These are phyloP conservation scores for Trachurus trachurus DNA, from an alignment of 2,797 vertebrate species.

Conservation along the genomic window DNA sequence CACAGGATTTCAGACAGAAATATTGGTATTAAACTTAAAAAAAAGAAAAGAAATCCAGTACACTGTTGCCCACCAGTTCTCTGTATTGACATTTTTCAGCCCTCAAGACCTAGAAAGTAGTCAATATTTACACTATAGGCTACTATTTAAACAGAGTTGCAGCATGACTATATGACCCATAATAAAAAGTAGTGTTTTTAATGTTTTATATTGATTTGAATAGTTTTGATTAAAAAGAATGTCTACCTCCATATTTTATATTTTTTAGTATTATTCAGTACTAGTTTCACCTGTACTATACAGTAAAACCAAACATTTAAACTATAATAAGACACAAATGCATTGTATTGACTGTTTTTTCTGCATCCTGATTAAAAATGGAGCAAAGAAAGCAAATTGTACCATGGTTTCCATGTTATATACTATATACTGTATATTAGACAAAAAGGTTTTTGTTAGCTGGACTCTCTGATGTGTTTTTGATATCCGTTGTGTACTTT, in stretches of 20 bases:
- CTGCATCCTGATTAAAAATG: slow-evolving; percentile 5
- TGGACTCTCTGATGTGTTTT: not conserved
- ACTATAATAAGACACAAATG: not conserved
- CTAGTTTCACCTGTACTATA: not conserved
- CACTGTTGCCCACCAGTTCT: not conserved
- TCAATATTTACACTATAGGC: too few relatives aligned
- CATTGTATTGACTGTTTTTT: not conserved
- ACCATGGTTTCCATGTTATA: not conserved
- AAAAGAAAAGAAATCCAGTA: not conserved
- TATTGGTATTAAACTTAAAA: not conserved
- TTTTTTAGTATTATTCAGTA: not conserved
- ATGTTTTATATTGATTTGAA: not conserved
- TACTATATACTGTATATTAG: not conserved
- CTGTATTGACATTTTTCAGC: not conserved
- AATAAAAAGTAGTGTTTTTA: not conserved
- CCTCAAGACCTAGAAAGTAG: not conserved
- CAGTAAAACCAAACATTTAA: not conserved
- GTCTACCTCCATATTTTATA: not conserved
- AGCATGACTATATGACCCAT: not conserved
- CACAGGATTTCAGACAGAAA: not conserved
- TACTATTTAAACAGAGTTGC: not conserved
- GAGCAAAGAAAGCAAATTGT: not conserved
- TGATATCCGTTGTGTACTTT: not conserved
- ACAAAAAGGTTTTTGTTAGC: not conserved
- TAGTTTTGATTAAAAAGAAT: not conserved